Evolutionary conservation across 1,140 invertebrate species (phyloP).

Genomic region (Aphidius gifuensis): DNA sequence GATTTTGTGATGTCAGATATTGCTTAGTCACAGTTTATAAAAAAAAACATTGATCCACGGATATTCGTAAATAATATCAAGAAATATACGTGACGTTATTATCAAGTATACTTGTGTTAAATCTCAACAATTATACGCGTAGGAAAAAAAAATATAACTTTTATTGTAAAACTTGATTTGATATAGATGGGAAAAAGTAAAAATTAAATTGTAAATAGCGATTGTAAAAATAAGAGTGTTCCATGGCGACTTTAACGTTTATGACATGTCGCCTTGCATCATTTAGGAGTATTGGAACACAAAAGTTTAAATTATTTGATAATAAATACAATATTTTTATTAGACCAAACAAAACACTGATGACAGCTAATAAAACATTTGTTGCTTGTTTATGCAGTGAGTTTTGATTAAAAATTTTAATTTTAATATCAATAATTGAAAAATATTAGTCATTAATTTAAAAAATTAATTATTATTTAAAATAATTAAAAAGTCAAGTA

Average conservation of each 20-base stretch:
- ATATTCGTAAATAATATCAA: no score
- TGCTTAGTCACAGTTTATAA: no score
- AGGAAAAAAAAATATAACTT: no score
- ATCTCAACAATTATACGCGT: no score
- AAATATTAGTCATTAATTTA: not conserved
- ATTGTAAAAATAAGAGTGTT: constrained; percentile 12
- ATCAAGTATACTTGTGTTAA: no score
- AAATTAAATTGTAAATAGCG: not conserved
- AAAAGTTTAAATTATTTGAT: constrained; percentile 29
- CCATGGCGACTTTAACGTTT: constrained; percentile 46
- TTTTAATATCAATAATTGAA: not conserved
- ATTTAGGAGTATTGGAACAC: constrained; percentile 29
- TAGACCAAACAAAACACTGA: constrained; percentile 13
- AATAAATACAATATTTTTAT: no score
- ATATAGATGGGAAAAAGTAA: no score
- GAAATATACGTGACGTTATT: not conserved
- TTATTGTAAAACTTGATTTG: no score
- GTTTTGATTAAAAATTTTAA: constrained; percentile 26
- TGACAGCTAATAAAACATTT: constrained; percentile 23
- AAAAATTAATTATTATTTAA: not conserved
- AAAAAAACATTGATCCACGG: no score
- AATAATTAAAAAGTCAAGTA: not conserved
- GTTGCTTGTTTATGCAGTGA: constrained; percentile 45
- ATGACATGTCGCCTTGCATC: constrained; percentile 33
- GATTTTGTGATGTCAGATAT: no score